Evolutionary conservation across 2,888 invertebrate genomes (phyloP).

Genomic region (Dyspetes luteomarginatus): DNA sequence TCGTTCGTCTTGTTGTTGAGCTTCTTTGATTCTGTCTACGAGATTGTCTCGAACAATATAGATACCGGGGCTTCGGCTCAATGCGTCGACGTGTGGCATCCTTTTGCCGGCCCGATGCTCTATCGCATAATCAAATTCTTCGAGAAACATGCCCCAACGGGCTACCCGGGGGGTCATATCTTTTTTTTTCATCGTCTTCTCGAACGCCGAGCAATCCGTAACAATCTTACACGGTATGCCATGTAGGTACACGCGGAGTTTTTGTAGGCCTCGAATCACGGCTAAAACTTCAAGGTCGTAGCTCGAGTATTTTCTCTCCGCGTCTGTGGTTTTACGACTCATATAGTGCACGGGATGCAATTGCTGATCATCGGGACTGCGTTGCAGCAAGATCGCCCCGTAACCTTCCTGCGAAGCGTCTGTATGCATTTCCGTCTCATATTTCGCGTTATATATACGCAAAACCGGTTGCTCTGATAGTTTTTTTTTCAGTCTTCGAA

Average conservation of each 20-base stretch:
- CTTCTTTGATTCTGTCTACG: slow-evolving; percentile 12
- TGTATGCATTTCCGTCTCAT: slow-evolving; percentile 55
- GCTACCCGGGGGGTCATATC: slow-evolving; percentile 26
- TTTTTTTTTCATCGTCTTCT: slow-evolving; percentile 33
- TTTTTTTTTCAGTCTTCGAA: not conserved
- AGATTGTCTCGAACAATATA: slow-evolving; percentile 9
- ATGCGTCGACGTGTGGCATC: slow-evolving; percentile 53
- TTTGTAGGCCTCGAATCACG: slow-evolving; percentile 8
- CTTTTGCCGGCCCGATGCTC: slow-evolving; percentile 33
- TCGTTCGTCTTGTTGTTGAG: slow-evolving; percentile 25
- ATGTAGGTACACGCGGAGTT: slow-evolving; percentile 26
- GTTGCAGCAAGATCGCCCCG: slow-evolving; percentile 67
- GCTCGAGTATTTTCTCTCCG: slow-evolving; percentile 29
- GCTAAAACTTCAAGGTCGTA: slow-evolving; percentile 27
- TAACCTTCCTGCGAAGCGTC: slow-evolving; percentile 38
- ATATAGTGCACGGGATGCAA: slow-evolving; percentile 36
- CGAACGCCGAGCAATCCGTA: slow-evolving; percentile 37
- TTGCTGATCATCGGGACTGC: slow-evolving; percentile 5
- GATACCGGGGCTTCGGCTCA: slow-evolving; percentile 30
- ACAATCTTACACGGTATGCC: slow-evolving; percentile 32
- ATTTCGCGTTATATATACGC: slow-evolving; percentile 34
- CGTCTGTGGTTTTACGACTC: slow-evolving; percentile 27
- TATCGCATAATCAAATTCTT: slow-evolving; percentile 39
- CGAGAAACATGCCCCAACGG: slow-evolving; percentile 26
- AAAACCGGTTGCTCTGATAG: slow-evolving; percentile 33